A percentile compares a stretch with the other conserved stretches of the same genome.
Evolutionary conservation across 1,140 invertebrate species (phyloP).

Genomic region (Cotesia glomerata): DNA sequence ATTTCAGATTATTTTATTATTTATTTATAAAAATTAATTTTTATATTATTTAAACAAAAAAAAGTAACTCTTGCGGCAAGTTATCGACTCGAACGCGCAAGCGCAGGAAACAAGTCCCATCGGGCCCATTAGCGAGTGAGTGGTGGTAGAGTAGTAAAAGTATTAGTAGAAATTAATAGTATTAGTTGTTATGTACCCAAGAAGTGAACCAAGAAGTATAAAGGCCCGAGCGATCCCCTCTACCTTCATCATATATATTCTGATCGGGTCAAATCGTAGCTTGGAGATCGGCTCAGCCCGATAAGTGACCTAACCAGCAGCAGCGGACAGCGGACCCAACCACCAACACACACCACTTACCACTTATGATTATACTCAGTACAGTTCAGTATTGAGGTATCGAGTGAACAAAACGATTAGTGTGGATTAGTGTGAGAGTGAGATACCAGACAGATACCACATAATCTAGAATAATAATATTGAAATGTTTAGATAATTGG

Average conservation of each 20-base stretch:
- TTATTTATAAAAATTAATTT: no score
- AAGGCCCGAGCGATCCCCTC: background rate
- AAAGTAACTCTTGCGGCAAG: no score
- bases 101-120: no score
- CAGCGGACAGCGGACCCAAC: background rate
- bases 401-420: background rate
- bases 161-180: no score
- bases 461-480: background rate
- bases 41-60: no score
- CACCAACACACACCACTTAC: background rate
- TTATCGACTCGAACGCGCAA: no score
- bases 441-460: background rate
- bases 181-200: no score
- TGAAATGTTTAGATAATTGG: background rate
- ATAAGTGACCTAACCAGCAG: conserved; percentile 27
- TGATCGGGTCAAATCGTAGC: conserved; percentile 34
- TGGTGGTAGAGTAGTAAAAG: no score
- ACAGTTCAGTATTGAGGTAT: background rate
- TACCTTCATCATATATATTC: background rate
- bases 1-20: no score
- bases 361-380: background rate
- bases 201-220: background rate
- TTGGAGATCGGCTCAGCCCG: conserved; percentile 29
- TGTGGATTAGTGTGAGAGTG: background rate
- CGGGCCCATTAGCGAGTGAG: no score